phyloP scores from a whole-genome alignment of 2,113 vertebrate species.

The Pelmatolapia mariae region DNA sequence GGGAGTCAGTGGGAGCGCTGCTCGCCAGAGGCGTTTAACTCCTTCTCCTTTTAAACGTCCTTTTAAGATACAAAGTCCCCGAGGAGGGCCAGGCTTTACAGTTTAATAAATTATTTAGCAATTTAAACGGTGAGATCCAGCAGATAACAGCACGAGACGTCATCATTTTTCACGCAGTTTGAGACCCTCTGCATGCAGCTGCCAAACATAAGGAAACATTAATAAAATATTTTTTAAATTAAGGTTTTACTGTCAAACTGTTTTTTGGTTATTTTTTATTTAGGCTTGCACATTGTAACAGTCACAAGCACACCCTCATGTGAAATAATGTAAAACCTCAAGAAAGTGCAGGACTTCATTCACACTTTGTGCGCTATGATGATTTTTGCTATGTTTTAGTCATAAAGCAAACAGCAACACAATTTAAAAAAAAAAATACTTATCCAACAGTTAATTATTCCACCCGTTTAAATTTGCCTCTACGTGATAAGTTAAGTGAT shows the following conservation, averaged over 20 bases:
- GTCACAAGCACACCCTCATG: neutral
- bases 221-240: neutral
- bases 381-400: neutral
- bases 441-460: neutral
- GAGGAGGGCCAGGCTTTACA: constrained; percentile 66
- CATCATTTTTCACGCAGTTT: constrained; percentile 38
- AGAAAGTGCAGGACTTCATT: neutral
- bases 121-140: constrained; percentile 67
- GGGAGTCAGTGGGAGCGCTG: constrained; percentile 62
- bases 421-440: fast-evolving
- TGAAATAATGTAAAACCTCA: neutral
- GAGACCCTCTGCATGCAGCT: constrained; percentile 26
- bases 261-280: neutral
- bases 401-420: neutral
- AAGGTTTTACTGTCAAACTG: neutral
- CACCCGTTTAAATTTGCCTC: neutral
- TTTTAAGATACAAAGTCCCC: constrained; percentile 72
- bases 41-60: constrained; percentile 69
- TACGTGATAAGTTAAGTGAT: neutral
- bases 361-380: neutral
- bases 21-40: constrained; percentile 69
- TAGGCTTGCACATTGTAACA: neutral
- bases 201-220: neutral
- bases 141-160: constrained; percentile 54
- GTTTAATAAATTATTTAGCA: constrained; percentile 77